Percentiles rank a stretch among this genome's conserved stretches.
phyloP scores from a whole-genome alignment of 1,140 invertebrate species.

The Monochamus saltuarius region DNA sequence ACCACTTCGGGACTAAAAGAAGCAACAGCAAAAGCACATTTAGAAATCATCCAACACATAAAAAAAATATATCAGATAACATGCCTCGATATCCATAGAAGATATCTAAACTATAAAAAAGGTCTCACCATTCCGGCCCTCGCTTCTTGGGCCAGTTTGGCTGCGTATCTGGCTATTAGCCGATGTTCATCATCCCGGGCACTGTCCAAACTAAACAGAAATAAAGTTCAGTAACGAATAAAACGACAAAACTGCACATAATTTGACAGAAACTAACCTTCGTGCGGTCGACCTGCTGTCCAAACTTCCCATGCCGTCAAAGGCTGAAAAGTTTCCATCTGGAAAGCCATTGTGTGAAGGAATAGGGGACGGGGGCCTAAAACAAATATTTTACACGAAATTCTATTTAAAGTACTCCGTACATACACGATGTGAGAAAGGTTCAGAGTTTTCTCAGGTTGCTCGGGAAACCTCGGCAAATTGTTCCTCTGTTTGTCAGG shows the following conservation, averaged over 20 bases:
- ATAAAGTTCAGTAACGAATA: background rate
- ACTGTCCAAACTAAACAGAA: constrained; percentile 57
- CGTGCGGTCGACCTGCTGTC: constrained; percentile 75
- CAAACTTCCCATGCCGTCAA: constrained; percentile 77
- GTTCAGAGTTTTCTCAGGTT: constrained; percentile 92
- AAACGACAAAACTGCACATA: background rate
- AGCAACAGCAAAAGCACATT: constrained; percentile 52
- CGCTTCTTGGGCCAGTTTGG: constrained; percentile 87
- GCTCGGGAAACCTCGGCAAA: constrained; percentile 84
- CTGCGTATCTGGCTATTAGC: constrained; percentile 93
- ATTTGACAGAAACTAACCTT: constrained; percentile 49
- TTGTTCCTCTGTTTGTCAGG: constrained; percentile 81
- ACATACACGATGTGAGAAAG: constrained; percentile 93
- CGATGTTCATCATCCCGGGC: constrained; percentile 91
- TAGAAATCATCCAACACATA: constrained; percentile 41
- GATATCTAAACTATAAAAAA: constrained; percentile 8
- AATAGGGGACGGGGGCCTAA: constrained; percentile 80
- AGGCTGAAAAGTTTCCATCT: constrained; percentile 64
- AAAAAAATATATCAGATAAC: constrained; percentile 29
- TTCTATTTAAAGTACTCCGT: background rate
- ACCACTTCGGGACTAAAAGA: constrained; percentile 54
- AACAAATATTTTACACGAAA: constrained; percentile 34
- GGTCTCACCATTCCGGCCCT: constrained; percentile 73
- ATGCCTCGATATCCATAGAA: constrained; percentile 10
- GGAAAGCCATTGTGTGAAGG: constrained; percentile 87